Conservation (phyloP, 23 tunicate species). For the Styela clava region DNA sequence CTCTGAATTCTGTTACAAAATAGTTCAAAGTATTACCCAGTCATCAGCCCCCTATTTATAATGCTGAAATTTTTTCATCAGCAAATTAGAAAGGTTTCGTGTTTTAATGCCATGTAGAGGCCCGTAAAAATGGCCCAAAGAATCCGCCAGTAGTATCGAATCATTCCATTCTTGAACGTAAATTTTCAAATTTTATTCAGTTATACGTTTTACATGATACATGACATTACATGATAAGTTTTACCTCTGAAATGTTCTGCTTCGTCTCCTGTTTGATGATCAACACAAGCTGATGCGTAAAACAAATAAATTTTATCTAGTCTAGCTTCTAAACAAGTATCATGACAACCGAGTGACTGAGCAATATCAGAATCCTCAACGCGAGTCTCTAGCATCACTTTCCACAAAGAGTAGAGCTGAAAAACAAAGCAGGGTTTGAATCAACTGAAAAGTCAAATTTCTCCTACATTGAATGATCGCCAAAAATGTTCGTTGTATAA, state of each 20-base stretch:
- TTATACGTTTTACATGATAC: too few species aligned
- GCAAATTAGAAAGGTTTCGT: too few species aligned
- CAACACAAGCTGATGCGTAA: slow-evolving; percentile 1
- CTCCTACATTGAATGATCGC: too few species aligned
- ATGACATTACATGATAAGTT: too few species aligned
- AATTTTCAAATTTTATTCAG: too few species aligned
- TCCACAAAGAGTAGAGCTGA: slow-evolving; percentile 22
- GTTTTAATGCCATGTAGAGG: too few species aligned
- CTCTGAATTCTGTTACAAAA: neutral
- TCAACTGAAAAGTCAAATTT: too few species aligned
- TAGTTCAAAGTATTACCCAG: neutral
- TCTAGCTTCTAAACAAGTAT: neutral
- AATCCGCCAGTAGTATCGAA: too few species aligned
- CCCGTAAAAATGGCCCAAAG: too few species aligned
- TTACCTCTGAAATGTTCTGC: neutral
- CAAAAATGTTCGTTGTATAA: too few species aligned
- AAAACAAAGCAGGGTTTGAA: neutral
- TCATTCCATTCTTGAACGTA: too few species aligned
- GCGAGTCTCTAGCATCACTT: slow-evolving; percentile 17
- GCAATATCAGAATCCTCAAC: neutral
- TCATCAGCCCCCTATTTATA: neutral
- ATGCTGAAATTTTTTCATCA: neutral
- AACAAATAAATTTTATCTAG: neutral
- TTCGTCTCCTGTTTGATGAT: neutral
- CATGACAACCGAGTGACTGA: neutral